Conservation (phyloP, 2,113 vertebrate genomes). For the Gasterosteus nipponicus region DNA sequence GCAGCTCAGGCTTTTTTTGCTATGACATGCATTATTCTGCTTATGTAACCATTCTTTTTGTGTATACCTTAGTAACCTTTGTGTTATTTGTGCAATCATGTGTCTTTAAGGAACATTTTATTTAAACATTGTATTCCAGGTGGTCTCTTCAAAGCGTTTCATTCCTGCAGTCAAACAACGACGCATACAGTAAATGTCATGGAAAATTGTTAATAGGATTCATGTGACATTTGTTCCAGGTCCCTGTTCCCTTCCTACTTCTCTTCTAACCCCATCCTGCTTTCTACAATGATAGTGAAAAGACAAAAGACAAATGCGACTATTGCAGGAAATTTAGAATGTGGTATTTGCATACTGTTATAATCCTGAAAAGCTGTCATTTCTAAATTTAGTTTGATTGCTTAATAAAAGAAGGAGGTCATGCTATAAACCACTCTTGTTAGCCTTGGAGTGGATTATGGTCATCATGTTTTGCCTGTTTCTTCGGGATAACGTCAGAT, state of each 20-base stretch:
- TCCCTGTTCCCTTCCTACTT: background rate
- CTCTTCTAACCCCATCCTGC: background rate
- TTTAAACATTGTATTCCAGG: background rate
- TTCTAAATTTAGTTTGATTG: slow-evolving; percentile 22
- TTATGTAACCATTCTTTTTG: background rate
- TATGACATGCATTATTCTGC: background rate
- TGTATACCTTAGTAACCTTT: background rate
- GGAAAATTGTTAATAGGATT: slow-evolving; percentile 18
- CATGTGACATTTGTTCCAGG: slow-evolving; percentile 19
- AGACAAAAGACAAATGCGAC: background rate
- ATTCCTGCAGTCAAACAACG: background rate
- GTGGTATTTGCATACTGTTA: slow-evolving; percentile 3
- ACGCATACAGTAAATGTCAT: background rate
- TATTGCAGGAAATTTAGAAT: slow-evolving; percentile 8
- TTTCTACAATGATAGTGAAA: background rate
- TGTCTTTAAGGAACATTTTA: background rate
- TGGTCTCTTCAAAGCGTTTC: background rate
- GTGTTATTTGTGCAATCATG: background rate
- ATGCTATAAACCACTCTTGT: background rate
- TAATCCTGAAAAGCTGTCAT: slow-evolving; percentile 22
- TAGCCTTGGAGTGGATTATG: slow-evolving; percentile 12
- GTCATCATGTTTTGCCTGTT: slow-evolving; percentile 16
- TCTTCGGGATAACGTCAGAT: slow-evolving; percentile 27
- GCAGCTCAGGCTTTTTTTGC: background rate
- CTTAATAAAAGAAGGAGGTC: slow-evolving; percentile 19